A percentile compares a stretch with the other conserved stretches of the same genome.
These are phyloP conservation scores for Ornithorhynchus anatinus DNA, from an alignment of 2,113 vertebrate species.

Conservation along the genomic window DNA sequence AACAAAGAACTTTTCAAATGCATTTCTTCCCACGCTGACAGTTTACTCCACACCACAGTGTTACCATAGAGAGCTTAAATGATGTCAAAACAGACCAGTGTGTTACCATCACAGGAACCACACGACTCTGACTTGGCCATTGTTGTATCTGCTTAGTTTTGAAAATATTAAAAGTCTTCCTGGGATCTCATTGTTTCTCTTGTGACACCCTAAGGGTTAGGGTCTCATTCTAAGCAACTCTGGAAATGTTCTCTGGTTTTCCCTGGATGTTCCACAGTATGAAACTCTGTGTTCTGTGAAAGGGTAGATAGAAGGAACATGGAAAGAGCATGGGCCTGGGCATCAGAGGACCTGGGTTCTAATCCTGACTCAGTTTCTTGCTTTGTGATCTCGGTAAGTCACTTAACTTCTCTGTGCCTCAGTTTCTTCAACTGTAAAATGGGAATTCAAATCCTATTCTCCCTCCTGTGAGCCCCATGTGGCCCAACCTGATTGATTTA, in stretches of 20 bases:
- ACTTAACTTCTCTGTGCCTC: no score
- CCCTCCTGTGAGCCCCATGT: no score
- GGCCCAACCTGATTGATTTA: no score
- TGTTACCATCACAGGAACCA: not conserved
- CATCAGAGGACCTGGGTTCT: no score
- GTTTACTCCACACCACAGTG: not conserved
- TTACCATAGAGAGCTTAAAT: not conserved
- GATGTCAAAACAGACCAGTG: not conserved
- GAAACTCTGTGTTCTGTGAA: no score
- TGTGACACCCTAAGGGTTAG: not conserved
- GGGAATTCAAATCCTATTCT: no score
- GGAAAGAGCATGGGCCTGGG: no score
- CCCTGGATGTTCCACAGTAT: no score
- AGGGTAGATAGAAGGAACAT: no score
- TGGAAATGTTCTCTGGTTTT: not conserved
- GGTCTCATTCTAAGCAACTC: not conserved
- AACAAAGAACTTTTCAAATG: not conserved
- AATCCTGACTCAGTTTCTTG: no score
- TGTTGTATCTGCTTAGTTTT: not conserved
- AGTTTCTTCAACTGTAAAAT: no score
- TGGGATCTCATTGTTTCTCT: not conserved
- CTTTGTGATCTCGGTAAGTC: no score
- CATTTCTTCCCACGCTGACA: conserved; percentile 4
- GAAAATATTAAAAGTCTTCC: not conserved
- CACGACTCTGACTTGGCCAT: not conserved